phyloP scores from a whole-genome alignment of 2,797 vertebrate species.

The Corythornis leucogaster region DNA sequence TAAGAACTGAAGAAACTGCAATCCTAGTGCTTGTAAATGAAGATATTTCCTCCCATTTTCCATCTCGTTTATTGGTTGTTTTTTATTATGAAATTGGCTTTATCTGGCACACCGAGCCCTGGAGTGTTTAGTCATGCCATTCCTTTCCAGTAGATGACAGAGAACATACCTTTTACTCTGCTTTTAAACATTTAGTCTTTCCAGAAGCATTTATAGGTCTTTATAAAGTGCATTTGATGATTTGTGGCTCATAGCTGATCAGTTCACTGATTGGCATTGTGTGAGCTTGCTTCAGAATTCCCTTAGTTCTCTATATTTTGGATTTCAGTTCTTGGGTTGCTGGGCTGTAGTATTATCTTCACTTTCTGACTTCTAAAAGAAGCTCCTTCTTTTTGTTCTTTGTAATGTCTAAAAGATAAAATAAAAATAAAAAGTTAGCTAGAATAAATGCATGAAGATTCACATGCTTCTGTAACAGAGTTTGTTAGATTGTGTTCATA shows the following conservation, averaged over 20 bases:
- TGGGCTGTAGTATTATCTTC: background rate
- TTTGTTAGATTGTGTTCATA: background rate
- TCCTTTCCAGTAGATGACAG: background rate
- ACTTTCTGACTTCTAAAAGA: background rate
- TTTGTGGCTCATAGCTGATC: background rate
- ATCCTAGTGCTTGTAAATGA: background rate
- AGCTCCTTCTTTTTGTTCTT: background rate
- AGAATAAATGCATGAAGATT: background rate
- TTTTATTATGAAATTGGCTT: background rate
- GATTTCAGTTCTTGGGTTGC: background rate
- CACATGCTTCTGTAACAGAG: background rate
- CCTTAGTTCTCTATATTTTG: background rate
- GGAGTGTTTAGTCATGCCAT: background rate
- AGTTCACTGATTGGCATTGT: background rate
- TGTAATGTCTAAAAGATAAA: background rate
- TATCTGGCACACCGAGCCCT: background rate
- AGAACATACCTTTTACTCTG: background rate
- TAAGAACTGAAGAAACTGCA: background rate
- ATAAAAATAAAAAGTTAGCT: background rate
- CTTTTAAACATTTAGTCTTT: background rate
- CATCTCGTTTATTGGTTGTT: background rate
- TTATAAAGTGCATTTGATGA: background rate
- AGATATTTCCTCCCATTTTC: background rate
- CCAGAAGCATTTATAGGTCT: background rate
- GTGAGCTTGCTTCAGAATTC: background rate